Evolutionary conservation across 1,140 invertebrate genomes (phyloP).

Genomic region (Littorina saxatilis): DNA sequence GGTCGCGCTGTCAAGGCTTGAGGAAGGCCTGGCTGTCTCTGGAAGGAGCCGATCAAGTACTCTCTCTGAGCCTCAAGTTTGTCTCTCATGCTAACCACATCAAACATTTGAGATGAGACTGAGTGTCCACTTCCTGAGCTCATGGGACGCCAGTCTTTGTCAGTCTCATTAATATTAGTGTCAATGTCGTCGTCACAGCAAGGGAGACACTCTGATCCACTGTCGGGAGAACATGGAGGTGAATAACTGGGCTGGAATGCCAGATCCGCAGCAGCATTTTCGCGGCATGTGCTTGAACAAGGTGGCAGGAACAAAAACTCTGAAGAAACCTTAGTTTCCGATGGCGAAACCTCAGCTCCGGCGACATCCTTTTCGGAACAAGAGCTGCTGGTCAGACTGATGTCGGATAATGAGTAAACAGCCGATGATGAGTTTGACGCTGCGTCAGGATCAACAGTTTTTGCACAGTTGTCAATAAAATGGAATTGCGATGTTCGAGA

Average conservation of each 20-base stretch:
- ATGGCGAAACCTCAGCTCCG: not conserved
- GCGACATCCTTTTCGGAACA: not conserved
- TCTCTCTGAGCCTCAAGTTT: conserved; percentile 25
- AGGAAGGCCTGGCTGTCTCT: not conserved
- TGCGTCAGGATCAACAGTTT: not conserved
- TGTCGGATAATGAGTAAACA: not conserved
- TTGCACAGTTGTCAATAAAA: not conserved
- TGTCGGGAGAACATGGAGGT: not conserved
- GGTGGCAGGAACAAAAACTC: no score
- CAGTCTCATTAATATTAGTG: not conserved
- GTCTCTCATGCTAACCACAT: not conserved
- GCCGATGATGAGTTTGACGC: not conserved
- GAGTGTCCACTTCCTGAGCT: not conserved
- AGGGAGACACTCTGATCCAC: not conserved
- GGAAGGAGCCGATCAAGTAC: not conserved
- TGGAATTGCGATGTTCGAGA: not conserved
- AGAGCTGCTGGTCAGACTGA: not conserved
- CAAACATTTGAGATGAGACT: not conserved
- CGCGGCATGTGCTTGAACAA: not conserved
- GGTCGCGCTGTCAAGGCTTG: not conserved
- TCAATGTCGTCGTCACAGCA: not conserved
- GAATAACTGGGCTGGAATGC: not conserved
- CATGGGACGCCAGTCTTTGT: not conserved
- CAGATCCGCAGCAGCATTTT: not conserved
- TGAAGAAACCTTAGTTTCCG: not conserved